Conservation (phyloP, 2,113 vertebrate genomes). For the Oceanodroma tethys region DNA sequence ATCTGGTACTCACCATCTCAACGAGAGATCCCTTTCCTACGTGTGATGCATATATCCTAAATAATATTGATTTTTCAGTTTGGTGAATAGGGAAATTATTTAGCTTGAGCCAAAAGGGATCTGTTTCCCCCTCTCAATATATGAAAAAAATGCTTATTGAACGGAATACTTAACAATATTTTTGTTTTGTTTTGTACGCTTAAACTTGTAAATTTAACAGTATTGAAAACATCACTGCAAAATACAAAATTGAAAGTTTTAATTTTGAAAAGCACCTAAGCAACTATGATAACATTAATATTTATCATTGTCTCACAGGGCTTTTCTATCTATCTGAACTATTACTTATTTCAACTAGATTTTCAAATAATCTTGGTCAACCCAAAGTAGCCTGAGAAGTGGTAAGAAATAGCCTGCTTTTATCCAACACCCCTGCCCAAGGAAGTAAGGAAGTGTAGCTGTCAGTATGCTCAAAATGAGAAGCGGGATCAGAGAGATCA, state of each 20-base stretch:
- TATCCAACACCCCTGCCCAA: background rate
- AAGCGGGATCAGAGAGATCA: slow-evolving; percentile 14
- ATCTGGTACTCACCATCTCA: background rate
- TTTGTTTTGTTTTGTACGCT: background rate
- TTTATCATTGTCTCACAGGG: background rate
- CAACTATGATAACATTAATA: background rate
- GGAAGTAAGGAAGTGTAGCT: background rate
- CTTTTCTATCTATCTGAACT: background rate
- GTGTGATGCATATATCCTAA: background rate
- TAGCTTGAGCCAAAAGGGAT: background rate
- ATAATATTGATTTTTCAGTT: background rate
- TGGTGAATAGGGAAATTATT: background rate
- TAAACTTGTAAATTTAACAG: background rate
- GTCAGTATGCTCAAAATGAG: background rate
- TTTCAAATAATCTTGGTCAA: background rate
- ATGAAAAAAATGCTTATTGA: background rate
- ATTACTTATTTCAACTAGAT: background rate
- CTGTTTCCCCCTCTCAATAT: background rate
- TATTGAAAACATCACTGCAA: background rate
- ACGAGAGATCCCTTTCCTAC: background rate
- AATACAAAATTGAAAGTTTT: background rate
- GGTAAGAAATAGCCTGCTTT: background rate
- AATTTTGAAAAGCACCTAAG: background rate
- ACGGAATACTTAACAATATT: background rate
- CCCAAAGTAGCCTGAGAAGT: background rate